Evolutionary conservation across 2,113 vertebrate genomes (phyloP), one percentile per base, ranked within the genome.

Genomic region (Trematocara marginatum): DNA sequence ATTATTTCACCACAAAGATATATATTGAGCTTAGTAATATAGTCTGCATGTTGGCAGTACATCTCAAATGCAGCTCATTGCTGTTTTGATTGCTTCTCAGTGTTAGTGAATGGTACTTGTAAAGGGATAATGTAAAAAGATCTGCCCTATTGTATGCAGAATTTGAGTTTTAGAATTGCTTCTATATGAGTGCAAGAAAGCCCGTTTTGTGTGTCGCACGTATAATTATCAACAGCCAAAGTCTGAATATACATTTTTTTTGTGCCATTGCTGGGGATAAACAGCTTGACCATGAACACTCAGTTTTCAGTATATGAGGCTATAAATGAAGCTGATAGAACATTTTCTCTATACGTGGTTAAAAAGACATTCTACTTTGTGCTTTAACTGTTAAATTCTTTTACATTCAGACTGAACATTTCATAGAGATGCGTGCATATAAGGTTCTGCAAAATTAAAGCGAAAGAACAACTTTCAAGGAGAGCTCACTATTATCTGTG

Each of bases 1-100:
- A 86, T 29, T 3, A 86, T 89, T 59, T 79, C 56, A 80, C 81
- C 53, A 49, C 80, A 82, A 85, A 84, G 85, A 88, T 91, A 79
- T 81, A 89, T 87, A 89, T 64, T 52, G 45, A 52, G 80, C 56
- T 34, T 35, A 87, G 71, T 90, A 59, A 87, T 49, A 56, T 76
- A 84, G 56, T 34, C 49, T 51, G 51, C 56, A 16, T 84, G 82
- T 83, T 85, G 35, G 53, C 45, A 51, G 35, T 81, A 45, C 20
- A 80, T 74, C 54, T 90, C 78, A 71, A 51, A 85, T 38, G 64
- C 2, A 0, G 11, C 54, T 85, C 80, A 80, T 66, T 86, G 61
- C 71, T 81, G 20, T 66, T 89, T 82, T 81, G 8, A 91, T 84
- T 78, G 38, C 38, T 81, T 88, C 86, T 91, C 57, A 20, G 12